Base-by-base conservation (phyloP, 2,888 invertebrate genomes). In the Pegoplata infirma region DNA sequence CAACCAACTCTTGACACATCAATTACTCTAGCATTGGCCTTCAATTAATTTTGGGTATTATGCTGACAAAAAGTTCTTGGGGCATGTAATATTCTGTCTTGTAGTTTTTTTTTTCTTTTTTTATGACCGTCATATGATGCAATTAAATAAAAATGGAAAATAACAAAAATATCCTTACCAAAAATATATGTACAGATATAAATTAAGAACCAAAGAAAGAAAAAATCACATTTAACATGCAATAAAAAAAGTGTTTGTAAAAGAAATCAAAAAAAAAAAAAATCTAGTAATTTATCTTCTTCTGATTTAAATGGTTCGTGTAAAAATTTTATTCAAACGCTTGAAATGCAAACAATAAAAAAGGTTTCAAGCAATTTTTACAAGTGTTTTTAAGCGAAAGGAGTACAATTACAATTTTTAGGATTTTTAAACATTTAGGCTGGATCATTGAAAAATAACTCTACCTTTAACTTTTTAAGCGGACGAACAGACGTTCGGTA, bases 11-110 rank as follows among this genome's bases (percentile, higher is more conserved):
- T 25, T 28, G 25, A 51, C 58, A 72, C 32, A 23, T 40, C 51
- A 40, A 23, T 56, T 32, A 25, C 40, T 64, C 12, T 36, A 36
- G 36, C 16, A 72, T 72, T 64, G 36, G 64, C 25, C 63, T 64
- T 49, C 47, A 56, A 73, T 49, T 64, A 53, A 46, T 53, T 61
- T 61, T 28, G 51, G n/a, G 53, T 44, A 53, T 61, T 61, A 71
- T 53, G 53, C 53, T 53, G 51, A 51, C 47, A 58, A 6, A 28
- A 59, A 32, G 10, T 32, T 32, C 32, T 32, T 10, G 10, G 12
- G 10, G 32, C 10, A 10, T 32, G 12, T 3, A 3, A 10, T 32
- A 32, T 32, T 32, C 32, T 32, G 32, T 32, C n/a, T n/a, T 32
- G 10, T 32, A 32, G 32, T 32, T 28, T 28, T 7, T 28, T 1